Evolutionary conservation across 1,140 invertebrate genomes (phyloP).

Genomic region (Drosophila novamexicana): DNA sequence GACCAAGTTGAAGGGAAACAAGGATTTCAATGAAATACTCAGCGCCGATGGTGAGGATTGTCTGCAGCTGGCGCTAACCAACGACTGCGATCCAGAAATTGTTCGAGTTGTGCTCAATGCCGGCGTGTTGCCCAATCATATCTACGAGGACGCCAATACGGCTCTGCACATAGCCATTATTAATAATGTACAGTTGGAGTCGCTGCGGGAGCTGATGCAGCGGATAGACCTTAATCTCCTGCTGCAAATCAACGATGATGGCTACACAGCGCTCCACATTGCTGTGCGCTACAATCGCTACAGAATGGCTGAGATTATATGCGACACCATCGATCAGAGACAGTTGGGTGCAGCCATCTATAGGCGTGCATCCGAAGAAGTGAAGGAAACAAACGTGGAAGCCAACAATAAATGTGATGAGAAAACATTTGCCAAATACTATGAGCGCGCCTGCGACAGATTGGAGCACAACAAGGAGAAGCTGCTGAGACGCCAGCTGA

Average conservation of each 20-base stretch:
- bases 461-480: conserved; percentile 40
- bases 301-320: conserved; percentile 62
- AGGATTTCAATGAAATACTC: conserved; percentile 61
- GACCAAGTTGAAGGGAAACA: conserved; percentile 23
- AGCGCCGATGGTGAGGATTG: conserved; percentile 71
- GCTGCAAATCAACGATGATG: conserved; percentile 69
- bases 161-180: conserved; percentile 70
- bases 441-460: conserved; percentile 61
- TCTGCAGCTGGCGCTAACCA: conserved; percentile 62
- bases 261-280: conserved; percentile 72
- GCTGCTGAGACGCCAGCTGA: conserved; percentile 46
- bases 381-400: not conserved
- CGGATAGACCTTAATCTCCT: conserved; percentile 66
- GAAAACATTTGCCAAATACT: conserved; percentile 62
- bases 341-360: conserved; percentile 47
- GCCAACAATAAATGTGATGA: conserved; percentile 28
- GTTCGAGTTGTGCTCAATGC: conserved; percentile 47
- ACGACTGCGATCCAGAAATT: conserved; percentile 54
- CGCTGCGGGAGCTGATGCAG: conserved; percentile 50
- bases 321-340: conserved; percentile 62
- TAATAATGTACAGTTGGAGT: conserved; percentile 61
- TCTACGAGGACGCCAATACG: conserved; percentile 71
- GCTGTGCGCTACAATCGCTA: conserved; percentile 68
- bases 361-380: conserved; percentile 14
- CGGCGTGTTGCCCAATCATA: conserved; percentile 43